A percentile compares a stretch with the other conserved stretches of the same genome.
These are phyloP conservation scores for Hepsetus odoe DNA, from an alignment of 2,113 vertebrate genomes.

Conservation along the genomic window DNA sequence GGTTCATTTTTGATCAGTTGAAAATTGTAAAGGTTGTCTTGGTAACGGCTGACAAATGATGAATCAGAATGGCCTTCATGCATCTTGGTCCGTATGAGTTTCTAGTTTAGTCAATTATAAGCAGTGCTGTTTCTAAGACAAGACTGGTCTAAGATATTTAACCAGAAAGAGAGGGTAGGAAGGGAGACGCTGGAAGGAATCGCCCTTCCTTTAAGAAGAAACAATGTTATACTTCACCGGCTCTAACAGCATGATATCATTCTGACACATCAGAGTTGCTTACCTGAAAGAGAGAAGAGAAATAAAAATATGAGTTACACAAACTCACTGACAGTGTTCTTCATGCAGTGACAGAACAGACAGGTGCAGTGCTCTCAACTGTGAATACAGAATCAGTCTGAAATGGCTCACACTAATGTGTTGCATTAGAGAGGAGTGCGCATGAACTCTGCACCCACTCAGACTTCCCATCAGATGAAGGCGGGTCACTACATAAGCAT, in stretches of 20 bases:
- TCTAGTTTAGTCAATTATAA: too few species aligned
- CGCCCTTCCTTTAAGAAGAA: not conserved
- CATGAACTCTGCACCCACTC: not conserved
- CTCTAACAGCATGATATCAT: not conserved
- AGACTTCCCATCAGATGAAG: not conserved
- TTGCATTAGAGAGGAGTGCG: not conserved
- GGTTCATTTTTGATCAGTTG: too few species aligned
- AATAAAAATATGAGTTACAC: slow-evolving; percentile 11
- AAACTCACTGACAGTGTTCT: not conserved
- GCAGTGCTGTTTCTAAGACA: too few species aligned
- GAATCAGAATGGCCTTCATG: too few species aligned
- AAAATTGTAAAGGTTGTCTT: too few species aligned
- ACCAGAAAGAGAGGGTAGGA: not conserved
- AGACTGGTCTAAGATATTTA: too few species aligned
- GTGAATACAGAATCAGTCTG: not conserved
- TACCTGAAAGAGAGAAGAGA: slow-evolving; percentile 41
- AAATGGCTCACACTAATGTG: slow-evolving; percentile 6
- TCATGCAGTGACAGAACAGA: not conserved
- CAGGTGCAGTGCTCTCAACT: not conserved
- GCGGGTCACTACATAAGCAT: slow-evolving; percentile 3
- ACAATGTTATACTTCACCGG: slow-evolving; percentile 5
- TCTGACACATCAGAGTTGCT: slow-evolving; percentile 20
- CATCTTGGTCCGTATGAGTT: too few species aligned
- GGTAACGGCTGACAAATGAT: too few species aligned
- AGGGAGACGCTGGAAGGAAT: not conserved